Conservation (phyloP, 23 tunicate species). For the Halocynthia roretzi region DNA sequence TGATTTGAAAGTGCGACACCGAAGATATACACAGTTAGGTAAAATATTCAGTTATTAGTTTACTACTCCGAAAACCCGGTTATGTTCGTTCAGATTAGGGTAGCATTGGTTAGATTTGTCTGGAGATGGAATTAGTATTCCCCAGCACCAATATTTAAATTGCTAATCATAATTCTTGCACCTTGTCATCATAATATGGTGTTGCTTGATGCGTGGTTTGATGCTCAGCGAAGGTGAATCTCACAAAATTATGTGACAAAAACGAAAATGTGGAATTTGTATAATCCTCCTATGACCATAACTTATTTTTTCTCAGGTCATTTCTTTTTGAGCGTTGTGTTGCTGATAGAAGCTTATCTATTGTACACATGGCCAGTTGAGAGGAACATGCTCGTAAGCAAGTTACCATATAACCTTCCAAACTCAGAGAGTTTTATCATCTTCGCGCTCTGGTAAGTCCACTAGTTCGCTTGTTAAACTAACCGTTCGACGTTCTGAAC, state of each 20-base stretch:
- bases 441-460: slow-evolving; percentile 13
- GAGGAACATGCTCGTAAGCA: not conserved
- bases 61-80: too few species aligned
- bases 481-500: not conserved
- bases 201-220: too few species aligned
- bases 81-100: too few species aligned
- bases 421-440: not conserved
- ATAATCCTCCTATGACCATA: not conserved
- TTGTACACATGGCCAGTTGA: slow-evolving; percentile 19
- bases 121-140: too few species aligned
- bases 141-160: too few species aligned
- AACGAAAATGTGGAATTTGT: too few species aligned
- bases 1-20: slow-evolving; percentile 1
- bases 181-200: too few species aligned
- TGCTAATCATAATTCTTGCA: too few species aligned
- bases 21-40: slow-evolving; percentile 13
- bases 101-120: too few species aligned
- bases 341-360: slow-evolving; percentile 20
- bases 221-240: too few species aligned
- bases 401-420: not conserved
- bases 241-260: too few species aligned
- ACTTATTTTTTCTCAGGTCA: not conserved
- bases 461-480: not conserved
- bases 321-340: not conserved
- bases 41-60: too few species aligned